phyloP scores from a whole-genome alignment of 2,888 invertebrate genomes.

The Drosophila bunnanda region DNA sequence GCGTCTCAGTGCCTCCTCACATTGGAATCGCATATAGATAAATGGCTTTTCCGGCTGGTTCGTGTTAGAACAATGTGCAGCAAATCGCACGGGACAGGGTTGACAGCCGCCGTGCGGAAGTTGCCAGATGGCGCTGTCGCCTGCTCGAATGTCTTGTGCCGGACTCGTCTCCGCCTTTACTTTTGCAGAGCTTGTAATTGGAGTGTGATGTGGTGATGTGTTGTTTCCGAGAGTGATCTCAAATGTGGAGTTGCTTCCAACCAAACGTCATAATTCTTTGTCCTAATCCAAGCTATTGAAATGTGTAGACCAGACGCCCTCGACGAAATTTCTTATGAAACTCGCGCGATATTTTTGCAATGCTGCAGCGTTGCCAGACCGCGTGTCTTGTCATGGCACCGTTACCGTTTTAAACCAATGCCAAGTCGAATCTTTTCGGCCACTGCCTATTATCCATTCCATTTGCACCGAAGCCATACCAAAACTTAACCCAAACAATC shows the following conservation, averaged over 20 bases:
- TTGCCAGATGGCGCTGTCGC: slow-evolving; percentile 29
- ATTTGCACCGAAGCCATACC: background rate
- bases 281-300: background rate
- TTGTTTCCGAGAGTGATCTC: background rate
- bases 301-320: background rate
- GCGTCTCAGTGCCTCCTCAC: slow-evolving; percentile 29
- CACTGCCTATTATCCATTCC: background rate
- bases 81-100: slow-evolving; percentile 46
- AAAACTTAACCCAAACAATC: background rate
- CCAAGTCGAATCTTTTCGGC: background rate
- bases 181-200: background rate
- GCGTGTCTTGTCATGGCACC: background rate
- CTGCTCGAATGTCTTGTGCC: background rate
- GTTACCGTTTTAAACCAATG: background rate
- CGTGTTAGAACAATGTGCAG: slow-evolving; percentile 50
- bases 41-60: slow-evolving; percentile 50
- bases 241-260: background rate
- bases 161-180: background rate
- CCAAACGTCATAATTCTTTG: too few relatives aligned
- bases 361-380: slow-evolving; percentile 16
- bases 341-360: slow-evolving; percentile 39
- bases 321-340: slow-evolving; percentile 23
- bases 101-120: slow-evolving; percentile 37
- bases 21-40: slow-evolving; percentile 35
- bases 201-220: too few relatives aligned